Evolutionary conservation across 2,113 vertebrate species (phyloP), one percentile per base, ranked within the genome.

Genomic region (Labrus mixtus): DNA sequence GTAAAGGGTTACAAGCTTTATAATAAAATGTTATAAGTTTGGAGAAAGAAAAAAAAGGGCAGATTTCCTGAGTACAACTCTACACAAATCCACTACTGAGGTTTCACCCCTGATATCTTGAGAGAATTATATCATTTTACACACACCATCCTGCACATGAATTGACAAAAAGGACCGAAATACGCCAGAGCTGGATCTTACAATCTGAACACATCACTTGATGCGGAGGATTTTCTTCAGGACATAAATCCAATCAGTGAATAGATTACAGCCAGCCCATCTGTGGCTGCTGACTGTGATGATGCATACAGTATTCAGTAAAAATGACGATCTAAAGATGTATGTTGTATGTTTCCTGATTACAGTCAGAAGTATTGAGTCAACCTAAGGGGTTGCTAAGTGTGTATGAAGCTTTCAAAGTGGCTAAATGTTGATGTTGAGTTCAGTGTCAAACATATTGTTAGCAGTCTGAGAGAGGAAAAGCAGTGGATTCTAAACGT

Each of bases 171-270:
- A 71, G 48, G 36, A 19, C 5, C 22, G 16, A 68, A 59, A 67
- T 20, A 19, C 25, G 17, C n/a, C 77, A 55, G 16, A 69, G 77
- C 23, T 53, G 68, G 65, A 77, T 82, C 76, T 83, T 43, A 58
- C 41, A 73, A 55, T 59, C 66, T 55, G 45, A 19, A 66, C 71
- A 57, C 56, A 63, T 68, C 50, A 36, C 43, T 71, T 17, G 48
- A 61, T 60, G 71, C 66, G 55, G 39, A 54, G 84, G 84, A 79
- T 83, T 86, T 81, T 86, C 45, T 72, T 78, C 43, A 37, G 68
- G 69, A 73, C 82, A 78, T 58, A 80, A 84, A 88, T 88, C 78
- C 69, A 80, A 72, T 91, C 82, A 76, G 46, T 55, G 59, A 81
- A 54, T 64, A 86, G 80, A 89, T 89, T 84, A 86, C 64, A 74